Conservation (phyloP, 2,113 vertebrate species). For the Fregata magnificens region DNA sequence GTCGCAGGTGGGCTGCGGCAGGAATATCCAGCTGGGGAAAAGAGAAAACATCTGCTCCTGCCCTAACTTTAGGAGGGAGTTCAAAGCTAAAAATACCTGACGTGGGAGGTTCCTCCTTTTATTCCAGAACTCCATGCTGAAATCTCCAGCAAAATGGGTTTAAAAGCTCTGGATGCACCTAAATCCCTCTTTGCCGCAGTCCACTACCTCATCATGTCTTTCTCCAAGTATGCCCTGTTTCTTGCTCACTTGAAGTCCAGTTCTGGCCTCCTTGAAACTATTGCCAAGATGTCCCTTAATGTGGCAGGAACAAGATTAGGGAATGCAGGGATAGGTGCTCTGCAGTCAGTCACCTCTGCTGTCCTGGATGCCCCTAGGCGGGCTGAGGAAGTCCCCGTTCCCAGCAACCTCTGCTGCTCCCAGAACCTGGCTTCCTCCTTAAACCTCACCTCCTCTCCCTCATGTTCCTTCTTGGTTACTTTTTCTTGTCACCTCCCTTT, state of each 20-base stretch:
- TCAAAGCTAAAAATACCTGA: slow-evolving; percentile 16
- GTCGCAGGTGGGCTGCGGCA: neutral
- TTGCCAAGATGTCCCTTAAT: neutral
- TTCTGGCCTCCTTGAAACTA: neutral
- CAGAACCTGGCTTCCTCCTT: neutral
- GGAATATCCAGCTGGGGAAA: neutral
- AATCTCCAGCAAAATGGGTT: neutral
- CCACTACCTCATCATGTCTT: neutral
- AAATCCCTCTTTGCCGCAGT: neutral
- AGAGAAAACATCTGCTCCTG: neutral
- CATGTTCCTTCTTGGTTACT: neutral
- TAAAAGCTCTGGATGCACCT: neutral
- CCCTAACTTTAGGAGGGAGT: neutral
- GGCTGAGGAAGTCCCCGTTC: neutral
- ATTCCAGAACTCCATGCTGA: neutral
- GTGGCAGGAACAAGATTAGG: neutral
- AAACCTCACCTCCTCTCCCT: neutral
- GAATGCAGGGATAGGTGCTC: neutral
- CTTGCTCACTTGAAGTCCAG: neutral
- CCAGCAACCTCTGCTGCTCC: neutral
- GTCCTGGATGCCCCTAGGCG: neutral
- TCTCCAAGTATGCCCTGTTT: neutral
- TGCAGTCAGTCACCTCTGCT: neutral
- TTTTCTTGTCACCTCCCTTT: neutral
- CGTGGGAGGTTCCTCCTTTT: neutral